Evolutionary conservation across 2,888 invertebrate species (phyloP).

Genomic region (Lasius platythorax): DNA sequence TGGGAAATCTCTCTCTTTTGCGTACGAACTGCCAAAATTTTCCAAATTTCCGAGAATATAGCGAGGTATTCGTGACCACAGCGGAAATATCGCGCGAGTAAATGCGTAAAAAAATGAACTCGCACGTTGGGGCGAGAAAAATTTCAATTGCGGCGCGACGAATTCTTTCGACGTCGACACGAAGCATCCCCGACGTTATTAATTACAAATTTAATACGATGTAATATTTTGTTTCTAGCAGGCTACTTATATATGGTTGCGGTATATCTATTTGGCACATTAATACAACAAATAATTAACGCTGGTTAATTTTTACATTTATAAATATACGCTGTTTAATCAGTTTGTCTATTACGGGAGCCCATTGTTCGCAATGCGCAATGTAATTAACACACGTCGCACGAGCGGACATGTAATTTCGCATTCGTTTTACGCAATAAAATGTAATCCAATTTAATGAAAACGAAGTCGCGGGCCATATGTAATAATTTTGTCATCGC

Average conservation of each 20-base stretch:
- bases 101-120: background rate
- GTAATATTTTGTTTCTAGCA: background rate
- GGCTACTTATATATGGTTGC: conserved; percentile 28
- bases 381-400: conserved; percentile 50
- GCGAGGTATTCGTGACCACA: background rate
- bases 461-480: conserved; percentile 42
- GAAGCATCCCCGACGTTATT: conserved; percentile 15
- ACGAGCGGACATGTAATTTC: conserved; percentile 44
- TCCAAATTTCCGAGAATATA: conserved; percentile 9
- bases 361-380: conserved; percentile 44
- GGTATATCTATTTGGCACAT: conserved; percentile 34
- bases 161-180: conserved; percentile 20
- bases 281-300: conserved; percentile 47
- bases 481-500: conserved; percentile 55
- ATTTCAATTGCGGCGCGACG: background rate
- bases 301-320: conserved; percentile 39
- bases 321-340: conserved; percentile 50
- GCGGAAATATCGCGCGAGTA: conserved; percentile 16
- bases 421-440: conserved; percentile 46
- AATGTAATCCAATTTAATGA: conserved; percentile 56
- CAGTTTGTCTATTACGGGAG: conserved; percentile 52
- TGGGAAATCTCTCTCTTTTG: background rate
- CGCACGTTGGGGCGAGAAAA: conserved; percentile 8
- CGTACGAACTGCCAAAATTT: conserved; percentile 17
- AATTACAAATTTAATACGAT: conserved; percentile 33